These are phyloP conservation scores for Argyrosomus japonicus DNA, from an alignment of 2,113 vertebrate species.

Conservation along the genomic window DNA sequence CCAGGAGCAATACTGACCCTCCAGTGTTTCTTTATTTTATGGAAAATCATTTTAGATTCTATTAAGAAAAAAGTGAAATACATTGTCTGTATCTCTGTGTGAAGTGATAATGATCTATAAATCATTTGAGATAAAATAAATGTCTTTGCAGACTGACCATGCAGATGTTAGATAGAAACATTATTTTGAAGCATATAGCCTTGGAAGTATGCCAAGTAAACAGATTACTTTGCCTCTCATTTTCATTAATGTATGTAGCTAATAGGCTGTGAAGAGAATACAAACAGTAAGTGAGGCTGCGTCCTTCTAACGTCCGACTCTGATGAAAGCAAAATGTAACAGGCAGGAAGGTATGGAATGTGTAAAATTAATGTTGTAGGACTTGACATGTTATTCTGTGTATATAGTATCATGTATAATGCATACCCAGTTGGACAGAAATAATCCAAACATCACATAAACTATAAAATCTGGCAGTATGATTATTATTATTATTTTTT, in stretches of 20 bases:
- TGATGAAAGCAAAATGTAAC: slow-evolving; percentile 1
- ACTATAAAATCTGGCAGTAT: neutral
- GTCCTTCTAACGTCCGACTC: neutral
- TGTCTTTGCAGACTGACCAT: neutral
- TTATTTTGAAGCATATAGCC: neutral
- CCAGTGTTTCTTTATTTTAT: neutral
- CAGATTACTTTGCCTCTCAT: neutral
- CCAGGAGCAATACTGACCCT: neutral
- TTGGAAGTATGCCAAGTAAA: neutral
- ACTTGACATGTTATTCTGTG: neutral
- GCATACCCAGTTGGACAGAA: neutral
- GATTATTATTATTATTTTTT: neutral
- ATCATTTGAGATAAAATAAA: neutral
- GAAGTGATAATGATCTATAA: neutral
- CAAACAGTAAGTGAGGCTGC: neutral
- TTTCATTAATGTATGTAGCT: neutral
- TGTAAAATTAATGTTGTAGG: neutral
- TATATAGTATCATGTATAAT: neutral
- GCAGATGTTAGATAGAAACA: neutral
- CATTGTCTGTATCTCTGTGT: neutral
- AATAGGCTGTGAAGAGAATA: neutral
- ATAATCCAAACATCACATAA: neutral
- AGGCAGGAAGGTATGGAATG: neutral
- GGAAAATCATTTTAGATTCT: neutral
- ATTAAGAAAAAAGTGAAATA: neutral